These are phyloP conservation scores for Trypoxylus dichotomus DNA, from an alignment of 1,140 invertebrate species.

Conservation along the genomic window DNA sequence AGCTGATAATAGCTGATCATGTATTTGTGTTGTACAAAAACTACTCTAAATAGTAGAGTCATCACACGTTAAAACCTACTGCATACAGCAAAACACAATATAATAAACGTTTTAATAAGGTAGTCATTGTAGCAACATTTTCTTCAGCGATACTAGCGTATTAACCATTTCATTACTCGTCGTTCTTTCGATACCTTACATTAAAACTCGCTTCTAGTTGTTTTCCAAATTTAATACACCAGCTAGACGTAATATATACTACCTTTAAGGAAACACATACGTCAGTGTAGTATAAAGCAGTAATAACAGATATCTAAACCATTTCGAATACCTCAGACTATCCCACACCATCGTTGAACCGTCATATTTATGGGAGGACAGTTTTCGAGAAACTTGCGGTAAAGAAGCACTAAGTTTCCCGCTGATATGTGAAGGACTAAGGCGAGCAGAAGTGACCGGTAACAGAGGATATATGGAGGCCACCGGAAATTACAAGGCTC, in stretches of 20 bases:
- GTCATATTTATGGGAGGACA: slow-evolving; percentile 8
- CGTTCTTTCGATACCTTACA: too few species aligned
- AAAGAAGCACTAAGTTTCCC: slow-evolving; percentile 18
- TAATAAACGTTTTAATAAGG: too few species aligned
- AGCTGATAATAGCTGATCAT: too few species aligned
- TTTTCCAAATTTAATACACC: too few species aligned
- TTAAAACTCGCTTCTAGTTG: too few species aligned
- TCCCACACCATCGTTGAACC: background rate
- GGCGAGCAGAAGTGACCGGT: slow-evolving; percentile 11
- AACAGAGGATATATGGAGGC: slow-evolving; percentile 35
- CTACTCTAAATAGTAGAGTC: too few species aligned
- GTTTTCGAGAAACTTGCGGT: slow-evolving; percentile 2
- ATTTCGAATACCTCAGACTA: background rate
- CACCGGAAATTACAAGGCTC: slow-evolving; percentile 37
- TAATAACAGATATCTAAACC: slow-evolving; percentile 1
- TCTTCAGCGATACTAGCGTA: too few species aligned
- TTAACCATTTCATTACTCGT: too few species aligned
- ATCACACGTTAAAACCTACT: too few species aligned
- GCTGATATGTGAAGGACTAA: slow-evolving; percentile 10
- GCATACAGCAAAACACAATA: too few species aligned
- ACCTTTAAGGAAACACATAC: background rate
- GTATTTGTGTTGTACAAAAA: too few species aligned
- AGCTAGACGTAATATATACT: background rate
- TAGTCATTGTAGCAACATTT: too few species aligned
- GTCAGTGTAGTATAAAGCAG: background rate